Percentiles rank a stretch among this genome's conserved stretches.
phyloP scores from a whole-genome alignment of 30 jellyfish, hydroid and myxozoan genomes.

The Euphysa ruthae region DNA sequence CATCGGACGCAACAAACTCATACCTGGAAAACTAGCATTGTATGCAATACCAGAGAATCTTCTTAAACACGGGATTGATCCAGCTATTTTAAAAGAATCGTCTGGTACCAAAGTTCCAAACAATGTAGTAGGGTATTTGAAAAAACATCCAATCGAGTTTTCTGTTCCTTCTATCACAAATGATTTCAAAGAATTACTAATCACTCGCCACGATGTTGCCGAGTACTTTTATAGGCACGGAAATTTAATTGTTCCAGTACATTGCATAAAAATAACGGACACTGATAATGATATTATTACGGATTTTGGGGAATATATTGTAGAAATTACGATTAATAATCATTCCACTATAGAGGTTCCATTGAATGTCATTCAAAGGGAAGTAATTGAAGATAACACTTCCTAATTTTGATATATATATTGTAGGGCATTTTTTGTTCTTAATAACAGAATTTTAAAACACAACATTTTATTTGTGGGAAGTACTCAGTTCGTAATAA shows the following conservation, averaged over 20 bases:
- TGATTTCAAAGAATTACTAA: constrained; percentile 1
- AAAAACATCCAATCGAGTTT: neutral
- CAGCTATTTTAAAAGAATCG: neutral
- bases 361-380: constrained; percentile 6
- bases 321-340: constrained; percentile 9
- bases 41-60: constrained; percentile 26
- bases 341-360: constrained; percentile 14
- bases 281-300: constrained; percentile 7
- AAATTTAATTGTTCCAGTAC: constrained; percentile 4
- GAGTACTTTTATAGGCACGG: constrained; percentile 18
- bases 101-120: constrained; percentile 9
- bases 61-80: constrained; percentile 22
- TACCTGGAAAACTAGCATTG: constrained; percentile 25
- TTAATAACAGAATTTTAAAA: no score
- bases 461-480: no score
- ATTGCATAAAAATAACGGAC: constrained; percentile 16
- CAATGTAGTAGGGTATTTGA: constrained; percentile 11
- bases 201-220: constrained; percentile 18
- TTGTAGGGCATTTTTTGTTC: no score
- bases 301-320: constrained; percentile 6
- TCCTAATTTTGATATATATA: no score
- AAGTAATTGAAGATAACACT: no score
- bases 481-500: no score
- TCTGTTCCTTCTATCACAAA: constrained; percentile 4
- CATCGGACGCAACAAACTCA: constrained; percentile 12